These are phyloP conservation scores for Ascidia mentula DNA, from an alignment of 23 tunicate genomes.

Conservation along the genomic window DNA sequence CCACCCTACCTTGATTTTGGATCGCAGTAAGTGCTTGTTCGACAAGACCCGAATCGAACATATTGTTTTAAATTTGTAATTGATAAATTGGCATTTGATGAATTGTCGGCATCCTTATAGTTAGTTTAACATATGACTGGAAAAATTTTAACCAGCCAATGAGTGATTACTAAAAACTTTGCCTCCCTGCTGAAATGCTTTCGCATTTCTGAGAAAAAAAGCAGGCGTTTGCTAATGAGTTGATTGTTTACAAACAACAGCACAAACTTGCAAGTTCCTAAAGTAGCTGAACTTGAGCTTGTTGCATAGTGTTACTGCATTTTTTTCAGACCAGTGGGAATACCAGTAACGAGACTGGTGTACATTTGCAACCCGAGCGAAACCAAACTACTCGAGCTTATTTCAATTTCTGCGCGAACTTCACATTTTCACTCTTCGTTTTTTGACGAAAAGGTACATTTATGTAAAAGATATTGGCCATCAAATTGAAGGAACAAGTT, in stretches of 20 bases:
- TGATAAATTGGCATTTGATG: background rate
- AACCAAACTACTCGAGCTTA: constrained; percentile 54
- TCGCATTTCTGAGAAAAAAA: no score
- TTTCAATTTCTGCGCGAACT: constrained; percentile 85
- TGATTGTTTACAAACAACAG: no score
- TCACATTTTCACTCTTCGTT: constrained; percentile 92
- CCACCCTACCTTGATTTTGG: constrained; percentile 89
- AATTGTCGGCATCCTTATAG: no score
- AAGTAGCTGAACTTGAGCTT: no score
- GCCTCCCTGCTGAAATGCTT: no score
- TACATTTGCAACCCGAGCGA: constrained; percentile 70
- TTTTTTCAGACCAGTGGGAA: constrained; percentile 75
- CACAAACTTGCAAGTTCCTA: no score
- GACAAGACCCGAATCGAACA: no score
- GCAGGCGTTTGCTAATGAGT: no score
- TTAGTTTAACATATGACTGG: no score
- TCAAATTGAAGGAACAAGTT: background rate
- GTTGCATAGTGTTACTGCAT: no score
- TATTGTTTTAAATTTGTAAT: background rate
- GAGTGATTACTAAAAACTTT: no score
- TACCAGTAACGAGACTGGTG: constrained; percentile 68
- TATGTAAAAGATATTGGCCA: background rate
- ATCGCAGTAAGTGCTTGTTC: constrained; percentile 56
- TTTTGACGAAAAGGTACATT: constrained; percentile 82
- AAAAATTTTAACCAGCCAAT: no score